Evolutionary conservation across 2,888 invertebrate species (phyloP).

Genomic region (Megalurothrips usitatus): DNA sequence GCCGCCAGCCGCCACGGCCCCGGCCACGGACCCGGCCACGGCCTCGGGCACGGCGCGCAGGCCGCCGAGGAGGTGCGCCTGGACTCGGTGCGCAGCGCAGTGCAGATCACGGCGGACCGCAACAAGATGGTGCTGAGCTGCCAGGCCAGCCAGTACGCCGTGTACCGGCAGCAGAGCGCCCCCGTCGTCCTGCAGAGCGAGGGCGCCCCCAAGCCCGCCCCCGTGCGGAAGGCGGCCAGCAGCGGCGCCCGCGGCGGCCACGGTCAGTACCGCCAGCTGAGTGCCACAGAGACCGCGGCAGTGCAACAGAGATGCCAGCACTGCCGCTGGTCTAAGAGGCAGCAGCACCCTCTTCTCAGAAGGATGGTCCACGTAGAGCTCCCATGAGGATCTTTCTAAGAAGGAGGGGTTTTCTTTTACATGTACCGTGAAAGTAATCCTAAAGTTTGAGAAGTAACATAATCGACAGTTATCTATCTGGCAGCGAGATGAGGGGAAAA

Average conservation of each 20-base stretch:
- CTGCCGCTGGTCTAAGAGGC: too few relatives aligned
- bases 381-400: too few relatives aligned
- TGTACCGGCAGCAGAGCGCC: background rate
- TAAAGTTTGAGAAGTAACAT: too few relatives aligned
- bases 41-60: background rate
- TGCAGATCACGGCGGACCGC: background rate
- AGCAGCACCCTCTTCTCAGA: too few relatives aligned
- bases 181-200: background rate
- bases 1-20: background rate
- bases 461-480: too few relatives aligned
- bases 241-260: background rate
- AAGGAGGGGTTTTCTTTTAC: too few relatives aligned
- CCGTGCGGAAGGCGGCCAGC: background rate
- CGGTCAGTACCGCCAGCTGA: background rate
- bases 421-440: too few relatives aligned
- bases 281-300: too few relatives aligned
- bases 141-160: background rate
- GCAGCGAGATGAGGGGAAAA: too few relatives aligned
- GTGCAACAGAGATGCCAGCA: too few relatives aligned
- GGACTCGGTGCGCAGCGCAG: background rate
- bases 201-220: slow-evolving; percentile 15
- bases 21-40: background rate
- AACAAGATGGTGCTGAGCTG: slow-evolving; percentile 8
- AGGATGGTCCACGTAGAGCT: too few relatives aligned
- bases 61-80: background rate